Evolutionary conservation across 2,113 vertebrate species (phyloP), one percentile per base, ranked within the genome.

Genomic region (Indicator maculatus): DNA sequence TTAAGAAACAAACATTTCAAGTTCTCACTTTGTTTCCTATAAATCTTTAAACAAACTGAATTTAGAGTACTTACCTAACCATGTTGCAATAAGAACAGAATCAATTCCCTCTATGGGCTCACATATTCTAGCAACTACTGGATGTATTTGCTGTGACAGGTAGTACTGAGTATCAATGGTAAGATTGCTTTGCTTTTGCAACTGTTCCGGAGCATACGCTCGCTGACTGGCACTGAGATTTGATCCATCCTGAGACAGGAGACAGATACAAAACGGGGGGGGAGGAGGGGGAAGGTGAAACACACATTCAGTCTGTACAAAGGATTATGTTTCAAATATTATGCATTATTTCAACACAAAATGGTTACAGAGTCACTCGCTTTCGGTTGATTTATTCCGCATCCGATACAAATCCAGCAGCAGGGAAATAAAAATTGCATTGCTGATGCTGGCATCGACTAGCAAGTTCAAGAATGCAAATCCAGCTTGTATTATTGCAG

Each of bases 71-170:
- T 96, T 95, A 98, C 98, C 98, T 96, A 98, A 96, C 99, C 99
- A 99, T 0, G 98, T 97, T 88, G 99, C 99, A 95, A 99, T 98
- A 93, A 99, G 98, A 45, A 98, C 97, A 58, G 98, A 96, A 83
- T 99, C 99, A 71, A 99, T 98, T 95, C 99, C 99, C 45, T 99
- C 99, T 79, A 99, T 99, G 72, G 99, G 99, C 47, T 99, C 98
- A 94, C 99, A 99, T 94, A 99, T 99, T 61, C 99, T 98, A 96
- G 98, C 98, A 97, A 99, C 99, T 50, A 99, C 99, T 13, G 99
- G 99, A 95, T 99, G 99, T 83, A 99, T 95, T 96, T 99, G 99
- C 96, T 99, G 99, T 72, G 99, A 98, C 91, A 99, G 98, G 97
- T 99, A 99, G 97, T 99, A 99, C 89, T 99, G 99, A 16, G 97